A percentile compares a stretch with the other conserved stretches of the same genome.
Conservation (phyloP, 2,797 vertebrate species). For the Lerista edwardsae region DNA sequence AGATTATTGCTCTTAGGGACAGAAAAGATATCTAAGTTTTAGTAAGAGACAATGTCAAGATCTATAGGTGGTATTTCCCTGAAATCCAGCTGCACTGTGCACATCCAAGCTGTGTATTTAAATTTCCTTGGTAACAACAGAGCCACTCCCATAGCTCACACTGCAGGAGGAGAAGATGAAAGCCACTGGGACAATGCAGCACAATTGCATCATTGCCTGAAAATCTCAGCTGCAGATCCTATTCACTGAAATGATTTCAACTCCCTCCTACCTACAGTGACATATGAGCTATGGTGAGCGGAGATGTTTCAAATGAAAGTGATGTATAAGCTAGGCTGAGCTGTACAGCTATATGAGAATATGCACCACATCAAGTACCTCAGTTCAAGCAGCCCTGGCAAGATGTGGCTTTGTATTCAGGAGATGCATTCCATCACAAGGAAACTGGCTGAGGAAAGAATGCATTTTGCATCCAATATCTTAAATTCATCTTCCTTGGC, state of each 20-base stretch:
- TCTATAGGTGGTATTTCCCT: conserved; percentile 11
- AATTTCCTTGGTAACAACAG: conserved; percentile 46
- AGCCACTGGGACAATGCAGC: conserved; percentile 58
- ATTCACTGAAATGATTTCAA: conserved; percentile 48
- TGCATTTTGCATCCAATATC: conserved; percentile 7
- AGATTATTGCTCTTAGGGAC: neutral
- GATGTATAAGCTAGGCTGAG: conserved; percentile 20
- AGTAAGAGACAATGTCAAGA: neutral
- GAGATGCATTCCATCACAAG: neutral
- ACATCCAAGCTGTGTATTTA: neutral
- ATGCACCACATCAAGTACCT: neutral
- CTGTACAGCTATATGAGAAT: neutral
- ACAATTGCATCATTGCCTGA: conserved; percentile 62
- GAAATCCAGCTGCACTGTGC: neutral
- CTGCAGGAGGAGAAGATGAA: conserved; percentile 42
- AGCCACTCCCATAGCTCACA: conserved; percentile 56
- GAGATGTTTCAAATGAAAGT: neutral
- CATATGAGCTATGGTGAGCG: conserved; percentile 25
- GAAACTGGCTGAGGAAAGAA: neutral
- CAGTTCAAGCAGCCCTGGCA: conserved; percentile 27
- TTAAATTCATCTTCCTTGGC: conserved; percentile 21
- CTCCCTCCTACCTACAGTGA: conserved; percentile 34
- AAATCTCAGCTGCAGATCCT: conserved; percentile 62
- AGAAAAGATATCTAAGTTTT: neutral
- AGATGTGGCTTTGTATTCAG: conserved; percentile 8